phyloP scores from a whole-genome alignment of 2,888 invertebrate species.

The Antheraea assamensis region DNA sequence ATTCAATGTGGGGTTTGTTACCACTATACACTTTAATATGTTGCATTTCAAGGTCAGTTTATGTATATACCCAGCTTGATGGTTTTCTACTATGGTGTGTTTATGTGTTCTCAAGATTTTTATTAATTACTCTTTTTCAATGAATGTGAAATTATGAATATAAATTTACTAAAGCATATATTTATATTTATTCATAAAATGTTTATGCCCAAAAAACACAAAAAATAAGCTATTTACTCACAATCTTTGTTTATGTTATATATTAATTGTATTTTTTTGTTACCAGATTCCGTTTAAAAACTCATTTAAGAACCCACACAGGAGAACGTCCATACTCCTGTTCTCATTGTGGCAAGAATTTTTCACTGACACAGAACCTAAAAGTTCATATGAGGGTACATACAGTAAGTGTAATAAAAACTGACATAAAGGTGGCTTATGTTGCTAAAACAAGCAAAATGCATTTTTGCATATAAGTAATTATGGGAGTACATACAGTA shows the following conservation, averaged over 20 bases:
- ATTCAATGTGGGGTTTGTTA: no score
- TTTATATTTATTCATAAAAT: no score
- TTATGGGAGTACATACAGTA: conserved; percentile 70
- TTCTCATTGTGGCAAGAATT: conserved; percentile 66
- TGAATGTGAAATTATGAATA: no score
- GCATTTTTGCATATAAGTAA: no score
- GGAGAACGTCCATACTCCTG: conserved; percentile 66
- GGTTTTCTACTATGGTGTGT: no score
- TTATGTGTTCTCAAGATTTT: no score
- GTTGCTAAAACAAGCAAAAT: background rate
- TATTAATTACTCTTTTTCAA: no score
- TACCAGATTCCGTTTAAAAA: conserved; percentile 71
- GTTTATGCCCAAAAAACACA: no score
- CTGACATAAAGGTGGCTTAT: background rate
- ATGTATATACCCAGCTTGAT: no score
- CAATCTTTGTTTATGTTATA: background rate
- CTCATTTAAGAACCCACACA: conserved; percentile 70
- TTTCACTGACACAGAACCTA: conserved; percentile 67
- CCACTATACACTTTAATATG: no score
- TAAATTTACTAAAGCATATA: no score
- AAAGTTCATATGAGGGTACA: conserved; percentile 73
- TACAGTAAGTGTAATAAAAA: conserved; percentile 53
- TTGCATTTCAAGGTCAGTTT: no score
- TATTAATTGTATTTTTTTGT: conserved; percentile 21
- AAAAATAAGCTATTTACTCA: background rate